Percentiles rank a stretch among this genome's conserved stretches.
Conservation (phyloP, 2,113 vertebrate genomes). For the Melospiza georgiana region DNA sequence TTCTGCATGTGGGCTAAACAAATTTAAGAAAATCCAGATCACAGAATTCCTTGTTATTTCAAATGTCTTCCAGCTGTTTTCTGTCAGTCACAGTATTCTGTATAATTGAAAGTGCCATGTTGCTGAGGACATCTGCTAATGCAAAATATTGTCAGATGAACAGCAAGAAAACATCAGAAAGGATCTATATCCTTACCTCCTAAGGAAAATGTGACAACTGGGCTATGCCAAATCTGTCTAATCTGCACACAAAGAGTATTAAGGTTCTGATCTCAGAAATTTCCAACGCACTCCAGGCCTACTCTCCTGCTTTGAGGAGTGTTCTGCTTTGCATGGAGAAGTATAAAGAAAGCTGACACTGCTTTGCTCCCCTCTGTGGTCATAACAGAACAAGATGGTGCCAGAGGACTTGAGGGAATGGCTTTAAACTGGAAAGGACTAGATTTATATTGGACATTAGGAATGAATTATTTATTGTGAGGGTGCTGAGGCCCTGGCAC, state of each 20-base stretch:
- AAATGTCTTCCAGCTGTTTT: not conserved
- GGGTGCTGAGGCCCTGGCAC: fast-evolving
- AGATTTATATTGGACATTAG: no score
- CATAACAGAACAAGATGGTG: not conserved
- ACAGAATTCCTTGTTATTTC: not conserved
- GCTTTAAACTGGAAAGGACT: not conserved
- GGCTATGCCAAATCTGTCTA: not conserved
- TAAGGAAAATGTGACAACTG: not conserved
- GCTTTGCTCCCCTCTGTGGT: not conserved
- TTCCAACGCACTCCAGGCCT: not conserved
- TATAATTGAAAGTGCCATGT: not conserved
- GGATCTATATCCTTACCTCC: not conserved
- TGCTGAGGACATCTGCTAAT: not conserved
- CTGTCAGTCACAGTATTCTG: not conserved
- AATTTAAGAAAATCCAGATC: not conserved
- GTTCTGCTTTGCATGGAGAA: not conserved
- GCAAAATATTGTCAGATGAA: not conserved
- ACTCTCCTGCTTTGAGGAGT: not conserved
- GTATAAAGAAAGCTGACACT: not conserved
- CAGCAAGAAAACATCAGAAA: not conserved
- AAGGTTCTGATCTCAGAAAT: not conserved
- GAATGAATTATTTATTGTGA: not conserved
- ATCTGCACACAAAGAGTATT: not conserved
- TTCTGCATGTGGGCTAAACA: not conserved
- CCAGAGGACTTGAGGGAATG: not conserved